Base-by-base conservation (phyloP, 2,797 vertebrate genomes). In the Pantherophis alleghaniensis region DNA sequence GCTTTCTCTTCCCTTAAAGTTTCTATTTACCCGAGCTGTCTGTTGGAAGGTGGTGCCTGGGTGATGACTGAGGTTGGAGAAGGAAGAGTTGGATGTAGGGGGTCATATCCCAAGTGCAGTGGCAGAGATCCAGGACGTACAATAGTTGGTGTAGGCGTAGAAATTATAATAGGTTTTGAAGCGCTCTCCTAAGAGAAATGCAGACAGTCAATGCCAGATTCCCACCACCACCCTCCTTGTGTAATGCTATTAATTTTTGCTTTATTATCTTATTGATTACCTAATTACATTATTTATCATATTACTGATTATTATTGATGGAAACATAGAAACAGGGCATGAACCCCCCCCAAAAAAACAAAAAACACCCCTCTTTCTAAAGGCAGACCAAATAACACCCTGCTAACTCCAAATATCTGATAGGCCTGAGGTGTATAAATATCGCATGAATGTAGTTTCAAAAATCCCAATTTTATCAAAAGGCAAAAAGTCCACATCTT, bases 31-130 rank as follows among this genome's bases (percentile, higher is more conserved):
- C 98, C 97, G 1, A 99, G 98, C 89, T 99, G 98, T 90, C 99
- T 98, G 98, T 98, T 99, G 97, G 99, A 98, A 69, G 99, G 99
- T 28, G 99, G 99, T 0, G 99, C 98, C 97, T 99, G 99, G 28
- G 99, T 99, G 97, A 99, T 99, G 97, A 99, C 99, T 0, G 99
- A 99, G 51, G 99, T 99, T 28, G 99, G 99, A n/a, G 99, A 99
- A 7, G 99, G 99, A 95, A 99, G 98, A 2, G 99, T 99, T 63
- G 99, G 98, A 89, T 99, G 98, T 90, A 99, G 98, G 7, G 98
- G 95, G 87, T 99, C 99, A 90, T 99, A 99, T 90, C 98, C 98
- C 96, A 99, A 94, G 96, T 99, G 99, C 87, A 99, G 98, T 4
- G 99, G 99, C 94, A 99, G 98, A 74, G 99, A 99, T 93, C 99